Conservation (phyloP, 2,113 vertebrate genomes). For the Cygnus atratus region DNA sequence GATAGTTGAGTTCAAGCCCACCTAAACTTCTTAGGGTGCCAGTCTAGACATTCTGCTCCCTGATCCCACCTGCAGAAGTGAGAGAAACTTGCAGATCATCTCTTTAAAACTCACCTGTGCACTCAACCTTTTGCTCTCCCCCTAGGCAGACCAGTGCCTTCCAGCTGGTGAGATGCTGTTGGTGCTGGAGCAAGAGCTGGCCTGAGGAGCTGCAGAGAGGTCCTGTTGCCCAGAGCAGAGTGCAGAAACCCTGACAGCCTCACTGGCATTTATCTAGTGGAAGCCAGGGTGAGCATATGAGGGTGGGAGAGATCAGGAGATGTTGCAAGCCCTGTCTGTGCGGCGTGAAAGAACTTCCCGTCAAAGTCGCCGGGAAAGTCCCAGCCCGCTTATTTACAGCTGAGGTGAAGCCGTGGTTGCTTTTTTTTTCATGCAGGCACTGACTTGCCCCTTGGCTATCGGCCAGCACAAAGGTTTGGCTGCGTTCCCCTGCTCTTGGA, state of each 20-base stretch:
- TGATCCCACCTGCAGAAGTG: background rate
- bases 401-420: constrained; percentile 15
- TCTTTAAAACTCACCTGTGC: constrained; percentile 45
- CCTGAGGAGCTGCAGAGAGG: background rate
- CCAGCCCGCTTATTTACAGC: constrained; percentile 24
- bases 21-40: background rate
- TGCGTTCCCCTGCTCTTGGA: background rate
- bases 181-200: background rate
- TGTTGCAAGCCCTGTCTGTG: constrained; percentile 36
- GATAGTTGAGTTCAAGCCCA: background rate
- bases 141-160: background rate
- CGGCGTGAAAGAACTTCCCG: background rate
- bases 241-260: background rate
- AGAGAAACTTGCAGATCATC: background rate
- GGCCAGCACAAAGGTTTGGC: background rate
- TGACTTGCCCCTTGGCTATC: background rate
- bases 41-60: background rate
- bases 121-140: background rate
- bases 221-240: background rate
- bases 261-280: constrained; percentile 12
- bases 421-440: background rate
- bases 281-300: background rate
- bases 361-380: constrained; percentile 46
- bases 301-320: background rate
- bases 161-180: background rate